Evolutionary conservation across 2,888 invertebrate species (phyloP).

Genomic region (Macaria liturata): DNA sequence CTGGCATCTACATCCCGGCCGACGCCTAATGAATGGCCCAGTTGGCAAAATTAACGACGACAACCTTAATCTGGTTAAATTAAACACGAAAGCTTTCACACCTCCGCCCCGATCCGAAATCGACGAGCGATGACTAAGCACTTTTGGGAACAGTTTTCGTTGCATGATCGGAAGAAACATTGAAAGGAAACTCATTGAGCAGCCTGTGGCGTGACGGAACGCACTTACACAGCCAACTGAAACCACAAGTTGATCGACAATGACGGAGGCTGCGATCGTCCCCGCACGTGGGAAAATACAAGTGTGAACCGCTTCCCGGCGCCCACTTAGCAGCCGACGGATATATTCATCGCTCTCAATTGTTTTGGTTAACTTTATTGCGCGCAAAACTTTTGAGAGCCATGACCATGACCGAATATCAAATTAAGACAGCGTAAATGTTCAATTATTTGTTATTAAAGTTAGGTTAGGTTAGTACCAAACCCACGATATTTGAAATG

Average conservation of each 20-base stretch:
- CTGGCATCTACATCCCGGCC: constrained; percentile 50
- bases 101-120: constrained; percentile 44
- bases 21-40: constrained; percentile 43
- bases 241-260: constrained; percentile 55
- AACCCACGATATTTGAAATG: constrained; percentile 32
- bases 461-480: too few relatives aligned
- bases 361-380: constrained; percentile 34
- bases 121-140: constrained; percentile 51
- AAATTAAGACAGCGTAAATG: neutral
- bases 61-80: constrained; percentile 48
- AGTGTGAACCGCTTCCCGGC: constrained; percentile 47
- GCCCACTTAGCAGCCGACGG: constrained; percentile 40
- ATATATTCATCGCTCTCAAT: constrained; percentile 46
- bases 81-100: constrained; percentile 53
- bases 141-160: constrained; percentile 47
- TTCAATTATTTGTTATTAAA: too few relatives aligned
- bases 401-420: constrained; percentile 39
- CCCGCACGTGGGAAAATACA: constrained; percentile 54
- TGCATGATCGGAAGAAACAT: constrained; percentile 47
- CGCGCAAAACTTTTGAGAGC: constrained; percentile 36
- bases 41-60: constrained; percentile 42
- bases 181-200: constrained; percentile 51
- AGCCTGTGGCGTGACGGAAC: constrained; percentile 55
- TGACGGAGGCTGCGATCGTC: constrained; percentile 50
- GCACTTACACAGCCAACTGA: constrained; percentile 54